Percentiles rank a stretch among this genome's conserved stretches.
Evolutionary conservation across 2,888 invertebrate genomes (phyloP).

Genomic region (Formica aserva): DNA sequence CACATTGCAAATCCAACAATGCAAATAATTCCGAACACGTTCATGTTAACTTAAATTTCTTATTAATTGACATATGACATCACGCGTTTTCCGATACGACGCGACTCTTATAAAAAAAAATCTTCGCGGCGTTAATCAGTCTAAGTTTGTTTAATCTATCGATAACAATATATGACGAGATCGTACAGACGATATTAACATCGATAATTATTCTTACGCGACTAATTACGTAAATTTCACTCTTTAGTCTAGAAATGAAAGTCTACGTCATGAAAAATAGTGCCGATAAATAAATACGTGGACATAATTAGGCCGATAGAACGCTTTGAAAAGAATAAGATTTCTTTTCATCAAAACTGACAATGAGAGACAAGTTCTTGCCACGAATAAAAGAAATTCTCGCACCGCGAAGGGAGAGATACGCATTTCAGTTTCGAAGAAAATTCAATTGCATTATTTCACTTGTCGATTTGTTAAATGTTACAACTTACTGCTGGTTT

Average conservation of each 20-base stretch:
- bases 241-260: slow-evolving; percentile 6
- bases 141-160: slow-evolving; percentile 32
- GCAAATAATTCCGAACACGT: slow-evolving; percentile 11
- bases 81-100: not conserved
- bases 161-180: not conserved
- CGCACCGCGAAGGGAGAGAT: not conserved
- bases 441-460: not conserved
- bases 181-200: not conserved
- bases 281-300: not conserved
- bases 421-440: not conserved
- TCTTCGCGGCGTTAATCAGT: slow-evolving; percentile 42
- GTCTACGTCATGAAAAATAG: not conserved
- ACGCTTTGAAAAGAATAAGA: not conserved
- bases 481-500: not conserved
- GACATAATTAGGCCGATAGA: not conserved
- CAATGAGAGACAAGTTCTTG: not conserved
- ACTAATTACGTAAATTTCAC: not conserved
- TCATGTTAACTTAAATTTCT: slow-evolving; percentile 15
- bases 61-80: slow-evolving; percentile 36
- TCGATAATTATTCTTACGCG: not conserved
- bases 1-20: not conserved
- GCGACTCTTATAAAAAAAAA: slow-evolving; percentile 25
- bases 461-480: not conserved
- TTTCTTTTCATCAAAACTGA: not conserved
- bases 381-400: not conserved